A percentile compares a stretch with the other conserved stretches of the same genome.
Evolutionary conservation across 2,113 vertebrate species (phyloP).

Genomic region (Chamaetylas fuelleborni): DNA sequence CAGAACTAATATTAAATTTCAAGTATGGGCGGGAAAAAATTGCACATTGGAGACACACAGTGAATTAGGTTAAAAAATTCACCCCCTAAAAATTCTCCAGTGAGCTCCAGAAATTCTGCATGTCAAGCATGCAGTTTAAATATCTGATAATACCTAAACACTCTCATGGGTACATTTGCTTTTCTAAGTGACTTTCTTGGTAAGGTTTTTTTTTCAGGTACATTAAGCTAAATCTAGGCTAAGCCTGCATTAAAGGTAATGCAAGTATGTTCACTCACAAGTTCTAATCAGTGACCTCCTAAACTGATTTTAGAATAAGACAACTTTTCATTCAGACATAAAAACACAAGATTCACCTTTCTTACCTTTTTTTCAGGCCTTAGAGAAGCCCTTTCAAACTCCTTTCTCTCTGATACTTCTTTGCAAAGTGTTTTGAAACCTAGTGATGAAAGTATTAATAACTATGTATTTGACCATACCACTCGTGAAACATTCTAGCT

Average conservation of each 20-base stretch:
- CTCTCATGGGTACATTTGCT: not conserved
- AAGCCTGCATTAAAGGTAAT: not conserved
- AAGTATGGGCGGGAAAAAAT: not conserved
- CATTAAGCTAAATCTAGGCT: not conserved
- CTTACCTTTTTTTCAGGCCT: not conserved
- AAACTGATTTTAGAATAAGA: not conserved
- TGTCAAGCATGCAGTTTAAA: not conserved
- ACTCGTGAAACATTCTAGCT: not conserved
- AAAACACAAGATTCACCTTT: not conserved
- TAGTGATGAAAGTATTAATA: not conserved
- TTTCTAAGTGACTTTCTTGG: not conserved
- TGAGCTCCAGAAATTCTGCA: not conserved
- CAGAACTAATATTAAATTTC: not conserved
- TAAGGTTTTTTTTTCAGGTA: not conserved
- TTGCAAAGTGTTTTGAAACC: not conserved
- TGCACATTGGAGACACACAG: not conserved
- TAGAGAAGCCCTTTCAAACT: not conserved
- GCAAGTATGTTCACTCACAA: not conserved
- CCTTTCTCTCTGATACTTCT: not conserved
- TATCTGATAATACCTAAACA: not conserved
- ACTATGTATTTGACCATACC: not conserved
- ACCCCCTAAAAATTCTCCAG: not conserved
- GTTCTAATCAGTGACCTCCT: not conserved
- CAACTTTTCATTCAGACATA: not conserved
- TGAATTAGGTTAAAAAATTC: not conserved